A percentile compares a stretch with the other conserved stretches of the same genome.
Evolutionary conservation across 2,113 vertebrate species (phyloP).

Genomic region (Rissa tridactyla): DNA sequence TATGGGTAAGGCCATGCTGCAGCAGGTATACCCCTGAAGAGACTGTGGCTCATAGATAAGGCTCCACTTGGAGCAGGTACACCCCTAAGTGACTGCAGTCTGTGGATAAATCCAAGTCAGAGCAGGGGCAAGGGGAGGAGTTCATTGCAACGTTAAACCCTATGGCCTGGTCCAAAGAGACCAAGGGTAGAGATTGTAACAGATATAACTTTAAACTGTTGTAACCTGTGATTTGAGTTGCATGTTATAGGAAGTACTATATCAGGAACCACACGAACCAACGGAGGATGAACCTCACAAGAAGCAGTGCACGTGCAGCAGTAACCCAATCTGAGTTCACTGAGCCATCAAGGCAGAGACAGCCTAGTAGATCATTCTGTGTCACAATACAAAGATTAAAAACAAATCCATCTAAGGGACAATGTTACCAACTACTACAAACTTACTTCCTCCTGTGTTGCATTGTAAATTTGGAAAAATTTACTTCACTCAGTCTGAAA

Average conservation of each 20-base stretch:
- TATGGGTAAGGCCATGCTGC: neutral
- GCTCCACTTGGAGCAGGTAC: neutral
- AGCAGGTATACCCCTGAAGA: neutral
- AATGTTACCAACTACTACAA: neutral
- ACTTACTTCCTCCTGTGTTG: neutral
- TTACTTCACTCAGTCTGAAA: neutral
- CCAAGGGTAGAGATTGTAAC: neutral
- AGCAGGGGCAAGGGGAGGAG: neutral
- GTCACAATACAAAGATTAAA: neutral
- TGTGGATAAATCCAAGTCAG: neutral
- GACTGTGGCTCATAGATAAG: neutral
- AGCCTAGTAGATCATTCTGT: neutral
- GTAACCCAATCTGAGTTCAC: neutral
- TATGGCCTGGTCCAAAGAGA: neutral
- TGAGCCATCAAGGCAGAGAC: neutral
- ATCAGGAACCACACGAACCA: neutral
- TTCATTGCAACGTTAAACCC: neutral
- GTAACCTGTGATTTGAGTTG: neutral
- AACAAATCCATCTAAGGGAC: neutral
- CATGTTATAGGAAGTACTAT: neutral
- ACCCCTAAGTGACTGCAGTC: neutral
- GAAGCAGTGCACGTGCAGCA: neutral
- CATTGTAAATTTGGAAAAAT: neutral
- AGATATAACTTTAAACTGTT: neutral
- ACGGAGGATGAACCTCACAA: neutral